Percentiles rank a stretch among this genome's conserved stretches.
These are phyloP conservation scores for Enteromius thamalakanensis DNA, from an alignment of 2,797 vertebrate species.

Conservation along the genomic window DNA sequence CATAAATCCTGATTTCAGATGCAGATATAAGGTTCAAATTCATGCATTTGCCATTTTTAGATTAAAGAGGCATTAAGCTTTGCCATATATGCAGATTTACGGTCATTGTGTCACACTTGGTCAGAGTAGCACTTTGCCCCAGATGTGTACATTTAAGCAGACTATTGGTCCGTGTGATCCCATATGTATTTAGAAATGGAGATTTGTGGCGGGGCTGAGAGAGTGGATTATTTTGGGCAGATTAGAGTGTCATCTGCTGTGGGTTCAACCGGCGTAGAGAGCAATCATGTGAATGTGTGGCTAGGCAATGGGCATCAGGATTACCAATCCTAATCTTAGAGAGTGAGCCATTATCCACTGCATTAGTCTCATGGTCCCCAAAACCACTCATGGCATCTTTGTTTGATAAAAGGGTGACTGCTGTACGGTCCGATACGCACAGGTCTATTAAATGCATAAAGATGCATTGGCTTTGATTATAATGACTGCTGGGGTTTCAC, in stretches of 20 bases:
- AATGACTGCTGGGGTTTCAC: not conserved
- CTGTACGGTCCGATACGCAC: not conserved
- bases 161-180: constrained; percentile 10
- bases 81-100: constrained; percentile 18
- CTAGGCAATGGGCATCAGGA: constrained; percentile 47
- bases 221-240: constrained; percentile 67
- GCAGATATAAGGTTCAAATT: not conserved
- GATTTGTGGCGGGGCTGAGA: constrained; percentile 41
- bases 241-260: constrained; percentile 70
- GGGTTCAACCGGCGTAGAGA: constrained; percentile 64
- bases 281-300: constrained; percentile 61
- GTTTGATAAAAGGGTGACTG: not conserved
- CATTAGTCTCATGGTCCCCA: constrained; percentile 63
- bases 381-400: constrained; percentile 29
- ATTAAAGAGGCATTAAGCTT: constrained; percentile 37
- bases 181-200: constrained; percentile 50
- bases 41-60: constrained; percentile 1
- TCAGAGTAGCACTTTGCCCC: constrained; percentile 27
- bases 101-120: constrained; percentile 25
- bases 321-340: constrained; percentile 70
- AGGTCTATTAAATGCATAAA: constrained; percentile 16
- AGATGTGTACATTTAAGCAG: constrained; percentile 36
- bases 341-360: constrained; percentile 70
- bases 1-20: constrained; percentile 16
- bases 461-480: not conserved